phyloP scores from a whole-genome alignment of 37 sponge, comb jelly and placozoan species.

The Aplysina aerophoba region DNA sequence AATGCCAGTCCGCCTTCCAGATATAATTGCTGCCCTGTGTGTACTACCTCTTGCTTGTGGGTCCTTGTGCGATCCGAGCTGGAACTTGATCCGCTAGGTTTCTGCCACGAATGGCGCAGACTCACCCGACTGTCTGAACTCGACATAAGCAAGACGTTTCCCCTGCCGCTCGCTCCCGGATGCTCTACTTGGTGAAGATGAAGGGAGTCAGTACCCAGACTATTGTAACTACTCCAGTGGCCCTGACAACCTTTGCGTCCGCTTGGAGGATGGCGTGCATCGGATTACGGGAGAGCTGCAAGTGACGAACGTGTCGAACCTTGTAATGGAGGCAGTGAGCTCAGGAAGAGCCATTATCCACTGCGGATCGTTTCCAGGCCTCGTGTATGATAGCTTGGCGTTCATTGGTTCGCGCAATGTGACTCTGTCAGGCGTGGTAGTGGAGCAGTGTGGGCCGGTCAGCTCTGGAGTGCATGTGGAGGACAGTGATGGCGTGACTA shows the following conservation, averaged over 20 bases:
- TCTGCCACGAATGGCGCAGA: neutral
- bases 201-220: neutral
- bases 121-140: neutral
- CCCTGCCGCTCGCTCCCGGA: neutral
- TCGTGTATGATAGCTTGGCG: constrained; percentile 43
- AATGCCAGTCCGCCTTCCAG: too few relatives aligned
- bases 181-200: constrained; percentile 17
- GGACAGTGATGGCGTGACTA: constrained; percentile 12
- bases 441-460: constrained; percentile 66
- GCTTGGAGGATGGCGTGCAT: constrained; percentile 20
- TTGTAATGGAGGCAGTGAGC: constrained; percentile 46
- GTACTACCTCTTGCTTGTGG: too few relatives aligned
- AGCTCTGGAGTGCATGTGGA: constrained; percentile 61
- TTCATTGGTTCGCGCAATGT: constrained; percentile 38
- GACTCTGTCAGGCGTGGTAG: constrained; percentile 42
- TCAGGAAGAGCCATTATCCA: constrained; percentile 44
- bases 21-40: too few relatives aligned
- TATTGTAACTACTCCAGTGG: constrained; percentile 8
- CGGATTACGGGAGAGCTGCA: constrained; percentile 11
- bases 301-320: constrained; percentile 9
- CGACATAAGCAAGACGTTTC: neutral
- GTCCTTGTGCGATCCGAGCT: too few relatives aligned
- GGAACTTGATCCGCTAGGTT: neutral
- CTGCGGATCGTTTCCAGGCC: constrained; percentile 46
- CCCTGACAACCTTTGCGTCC: constrained; percentile 19